Base-by-base conservation (phyloP, 2,888 invertebrate species). In the Abrostola triplasia region DNA sequence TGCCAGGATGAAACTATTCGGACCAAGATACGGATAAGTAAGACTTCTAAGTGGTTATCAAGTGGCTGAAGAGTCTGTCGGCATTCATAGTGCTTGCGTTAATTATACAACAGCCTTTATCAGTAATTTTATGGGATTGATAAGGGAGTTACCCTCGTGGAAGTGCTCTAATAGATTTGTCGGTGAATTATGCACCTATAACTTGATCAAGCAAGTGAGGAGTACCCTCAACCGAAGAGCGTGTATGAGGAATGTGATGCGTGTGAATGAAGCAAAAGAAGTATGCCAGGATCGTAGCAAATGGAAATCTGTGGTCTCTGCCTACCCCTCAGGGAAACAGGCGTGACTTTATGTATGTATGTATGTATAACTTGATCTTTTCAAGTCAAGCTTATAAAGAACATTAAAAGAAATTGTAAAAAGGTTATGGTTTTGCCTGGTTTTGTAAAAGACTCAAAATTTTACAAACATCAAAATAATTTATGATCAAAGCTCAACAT, bases 111-210 rank as follows among this genome's bases (percentile, higher is more conserved):
- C 59, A 58, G 63, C 47, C 50, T 53, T 70, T 79, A 78, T 78
- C 78, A 61, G 64, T 59, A 64, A 69, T 67, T 79, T 78, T 79
- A 79, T 71, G 67, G 67, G 37, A 48, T 35, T 70, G 76, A 78
- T 78, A 76, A 66, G 54, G 62, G 64, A 76, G 67, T 78, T 63
- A 61, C 42, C 40, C 59, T 60, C 57, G 67, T 56, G 47, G 42
- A 68, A 60, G 59, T 53, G 37, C 24, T 37, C 51, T 69, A 64
- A 78, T 76, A 73, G 67, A 78, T 63, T 61, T 65, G 52, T 61
- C 54, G 52, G 50, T 49, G 50, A 42, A 35, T 40, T 37, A 51
- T 53, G 44, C 47, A 36, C n/a, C 6, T 8, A 6, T 12, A 36
- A 47, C 35, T 24, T 59, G 54, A 35, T 12, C 40, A n/a, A n/a